Conservation (phyloP, 2,888 invertebrate species). For the Tachina grossa region DNA sequence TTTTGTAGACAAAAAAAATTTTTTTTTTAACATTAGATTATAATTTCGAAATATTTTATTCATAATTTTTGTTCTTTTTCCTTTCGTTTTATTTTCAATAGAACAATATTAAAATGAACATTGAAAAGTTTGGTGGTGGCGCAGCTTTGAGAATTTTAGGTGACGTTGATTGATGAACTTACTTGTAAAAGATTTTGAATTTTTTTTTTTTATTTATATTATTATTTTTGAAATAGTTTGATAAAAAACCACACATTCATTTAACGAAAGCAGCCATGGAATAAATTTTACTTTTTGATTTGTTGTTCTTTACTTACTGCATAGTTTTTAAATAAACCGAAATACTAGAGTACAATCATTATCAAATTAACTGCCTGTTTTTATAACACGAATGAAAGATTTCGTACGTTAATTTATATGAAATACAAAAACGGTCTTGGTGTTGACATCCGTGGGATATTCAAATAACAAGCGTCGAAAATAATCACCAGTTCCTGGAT, state of each 20-base stretch:
- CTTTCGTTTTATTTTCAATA: not conserved
- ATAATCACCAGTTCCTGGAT: no score
- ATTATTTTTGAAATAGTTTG: constrained; percentile 12
- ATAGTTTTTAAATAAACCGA: not conserved
- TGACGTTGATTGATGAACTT: not conserved
- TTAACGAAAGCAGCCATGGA: constrained; percentile 37
- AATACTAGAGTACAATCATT: not conserved
- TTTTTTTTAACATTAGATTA: not conserved
- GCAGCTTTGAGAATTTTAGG: not conserved
- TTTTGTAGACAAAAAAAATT: not conserved
- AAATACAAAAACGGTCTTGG: no score
- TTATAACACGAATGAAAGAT: no score
- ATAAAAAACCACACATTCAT: constrained; percentile 43
- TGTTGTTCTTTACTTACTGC: not conserved
- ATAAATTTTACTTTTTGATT: constrained; percentile 2
- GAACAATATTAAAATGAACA: not conserved
- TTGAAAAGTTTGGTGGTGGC: not conserved
- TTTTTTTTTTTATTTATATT: constrained; percentile 13
- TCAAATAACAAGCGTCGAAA: no score
- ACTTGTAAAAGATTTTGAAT: not conserved
- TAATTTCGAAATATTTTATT: not conserved
- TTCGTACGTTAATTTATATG: no score
- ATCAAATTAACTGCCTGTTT: not conserved
- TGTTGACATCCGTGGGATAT: no score
- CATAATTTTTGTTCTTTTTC: not conserved